Base-by-base conservation (phyloP, 1,140 invertebrate genomes). In the Drosophila auraria region DNA sequence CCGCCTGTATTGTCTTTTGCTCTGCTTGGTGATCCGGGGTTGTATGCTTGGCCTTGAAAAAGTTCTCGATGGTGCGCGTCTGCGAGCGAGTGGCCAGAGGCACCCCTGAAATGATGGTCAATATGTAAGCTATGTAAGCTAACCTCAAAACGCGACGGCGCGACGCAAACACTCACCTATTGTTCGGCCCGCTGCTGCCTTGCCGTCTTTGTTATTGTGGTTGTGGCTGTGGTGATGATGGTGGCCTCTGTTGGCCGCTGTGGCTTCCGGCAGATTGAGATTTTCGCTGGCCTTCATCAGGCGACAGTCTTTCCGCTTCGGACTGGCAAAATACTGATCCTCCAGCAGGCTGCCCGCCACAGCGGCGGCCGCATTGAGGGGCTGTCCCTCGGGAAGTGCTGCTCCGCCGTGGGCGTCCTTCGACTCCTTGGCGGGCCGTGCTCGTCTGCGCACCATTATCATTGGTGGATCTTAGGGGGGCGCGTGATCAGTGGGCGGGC, bases 221-320 rank as follows among this genome's bases (percentile, higher is more conserved):
- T 62, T 70, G 27, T 72, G 69, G 51, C 5, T 14, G 30, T 56
- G 33, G 14, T 56, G 54, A n/a, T 56, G 54, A 23, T 45, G 63
- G 20, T 76, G 77, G 75, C 73, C 61, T 64, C 70, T 75, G 64
- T 42, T 69, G 38, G 27, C 68, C 27, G 36, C 42, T 51, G 45
- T 72, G 63, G 63, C 38, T 72, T 69, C 61, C 54, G 66, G 80
- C 65, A 73, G 45, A 23, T 76, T 75, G 57, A 83, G 64, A 81
- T 91, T 87, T 80, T 80, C 80, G 57, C 69, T 80, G 54, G 72
- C 57, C 57, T 84, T 82, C 78, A 86, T 92, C 23, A 93, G 69
- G 68, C 92, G 92, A 57, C 92, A 92, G 68, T 93, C 92, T 92
- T 93, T 93, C 59, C 92, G 84, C 77, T 93, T 93, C 17, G 92